These are phyloP conservation scores for Cerastis leucographa DNA, from an alignment of 2,888 invertebrate genomes.

Conservation along the genomic window DNA sequence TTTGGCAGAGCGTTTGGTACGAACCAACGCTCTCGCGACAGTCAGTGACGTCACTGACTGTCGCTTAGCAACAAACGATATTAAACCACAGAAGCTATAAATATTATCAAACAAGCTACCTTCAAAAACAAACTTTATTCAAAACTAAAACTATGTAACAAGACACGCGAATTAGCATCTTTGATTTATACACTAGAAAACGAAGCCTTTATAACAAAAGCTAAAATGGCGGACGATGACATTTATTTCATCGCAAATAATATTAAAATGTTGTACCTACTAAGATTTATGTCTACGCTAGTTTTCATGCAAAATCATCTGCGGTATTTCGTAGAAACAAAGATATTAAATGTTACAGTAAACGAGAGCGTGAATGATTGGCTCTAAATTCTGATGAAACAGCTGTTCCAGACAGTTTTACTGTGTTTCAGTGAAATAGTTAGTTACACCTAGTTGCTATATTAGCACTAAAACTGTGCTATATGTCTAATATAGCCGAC, in stretches of 20 bases:
- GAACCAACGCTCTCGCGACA: no score
- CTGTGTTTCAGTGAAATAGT: slow-evolving; percentile 6
- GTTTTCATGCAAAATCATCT: slow-evolving; percentile 16
- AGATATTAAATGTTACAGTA: slow-evolving; percentile 26
- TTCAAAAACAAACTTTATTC: background rate
- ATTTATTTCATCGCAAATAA: slow-evolving; percentile 31
- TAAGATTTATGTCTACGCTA: slow-evolving; percentile 25
- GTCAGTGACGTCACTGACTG: no score
- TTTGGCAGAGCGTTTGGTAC: no score
- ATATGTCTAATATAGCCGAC: background rate
- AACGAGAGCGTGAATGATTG: slow-evolving; percentile 54
- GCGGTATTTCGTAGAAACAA: slow-evolving; percentile 39
- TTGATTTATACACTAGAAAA: slow-evolving; percentile 26
- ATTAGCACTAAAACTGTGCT: background rate
- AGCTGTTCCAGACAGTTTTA: slow-evolving; percentile 20
- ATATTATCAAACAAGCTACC: background rate
- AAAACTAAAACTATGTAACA: slow-evolving; percentile 5
- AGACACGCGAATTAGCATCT: slow-evolving; percentile 18
- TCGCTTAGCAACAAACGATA: background rate
- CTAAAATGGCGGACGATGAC: slow-evolving; percentile 6
- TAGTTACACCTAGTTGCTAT: slow-evolving; percentile 5
- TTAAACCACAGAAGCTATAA: background rate
- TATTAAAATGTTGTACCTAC: slow-evolving; percentile 30
- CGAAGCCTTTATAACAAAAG: slow-evolving; percentile 11
- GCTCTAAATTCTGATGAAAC: slow-evolving; percentile 48